A percentile compares a stretch with the other conserved stretches of the same genome.
Conservation (phyloP, 2,113 vertebrate species). For the Sterna hirundo region DNA sequence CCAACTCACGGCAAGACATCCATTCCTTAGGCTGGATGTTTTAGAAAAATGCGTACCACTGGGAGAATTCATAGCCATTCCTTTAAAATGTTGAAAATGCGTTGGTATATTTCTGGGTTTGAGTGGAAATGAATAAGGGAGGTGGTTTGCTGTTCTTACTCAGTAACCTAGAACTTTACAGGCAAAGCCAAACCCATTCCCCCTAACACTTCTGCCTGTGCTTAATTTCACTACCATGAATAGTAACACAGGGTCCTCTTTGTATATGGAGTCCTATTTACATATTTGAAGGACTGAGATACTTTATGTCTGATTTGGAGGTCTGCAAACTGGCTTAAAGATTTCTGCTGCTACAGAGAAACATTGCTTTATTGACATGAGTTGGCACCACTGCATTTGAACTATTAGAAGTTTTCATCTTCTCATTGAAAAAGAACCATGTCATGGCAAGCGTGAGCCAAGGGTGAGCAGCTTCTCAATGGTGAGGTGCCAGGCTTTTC, state of each 20-base stretch:
- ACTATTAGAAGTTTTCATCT: background rate
- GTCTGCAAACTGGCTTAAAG: background rate
- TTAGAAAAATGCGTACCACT: background rate
- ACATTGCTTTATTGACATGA: background rate
- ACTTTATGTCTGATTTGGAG: background rate
- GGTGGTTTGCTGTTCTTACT: background rate
- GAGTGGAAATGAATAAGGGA: background rate
- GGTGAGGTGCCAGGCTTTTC: background rate
- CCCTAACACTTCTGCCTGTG: background rate
- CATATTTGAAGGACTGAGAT: background rate
- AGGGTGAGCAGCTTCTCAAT: accelerated
- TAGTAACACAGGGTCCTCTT: background rate
- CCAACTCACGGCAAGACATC: background rate
- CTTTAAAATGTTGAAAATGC: background rate
- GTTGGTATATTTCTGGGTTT: background rate
- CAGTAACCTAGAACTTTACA: background rate
- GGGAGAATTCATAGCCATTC: background rate
- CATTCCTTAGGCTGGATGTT: background rate
- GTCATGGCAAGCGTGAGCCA: accelerated
- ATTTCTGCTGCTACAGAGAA: background rate
- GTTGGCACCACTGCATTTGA: background rate
- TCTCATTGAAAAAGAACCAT: background rate
- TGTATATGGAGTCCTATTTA: background rate
- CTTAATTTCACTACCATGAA: background rate
- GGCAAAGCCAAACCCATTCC: background rate